A percentile compares a stretch with the other conserved stretches of the same genome.
Conservation (phyloP, 2,113 vertebrate species). For the Okapia johnstoni region DNA sequence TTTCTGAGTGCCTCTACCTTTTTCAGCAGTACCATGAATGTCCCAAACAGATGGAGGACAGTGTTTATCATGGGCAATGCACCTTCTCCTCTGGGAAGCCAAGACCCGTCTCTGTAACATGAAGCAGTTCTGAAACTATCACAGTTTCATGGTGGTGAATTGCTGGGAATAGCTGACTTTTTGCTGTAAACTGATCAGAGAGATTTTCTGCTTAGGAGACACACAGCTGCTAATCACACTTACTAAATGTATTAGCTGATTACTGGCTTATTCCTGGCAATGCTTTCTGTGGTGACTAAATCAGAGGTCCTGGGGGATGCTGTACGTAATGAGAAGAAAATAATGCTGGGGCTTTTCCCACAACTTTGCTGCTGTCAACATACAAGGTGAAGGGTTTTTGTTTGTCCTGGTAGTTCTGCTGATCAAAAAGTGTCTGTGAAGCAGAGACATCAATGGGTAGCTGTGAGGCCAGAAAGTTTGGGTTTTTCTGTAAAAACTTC, state of each 20-base stretch:
- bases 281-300: neutral
- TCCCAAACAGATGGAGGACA: neutral
- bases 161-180: neutral
- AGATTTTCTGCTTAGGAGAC: neutral
- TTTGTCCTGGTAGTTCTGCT: neutral
- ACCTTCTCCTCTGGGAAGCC: neutral
- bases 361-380: neutral
- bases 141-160: neutral
- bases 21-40: neutral
- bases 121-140: neutral
- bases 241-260: neutral
- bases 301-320: neutral
- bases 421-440: neutral
- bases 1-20: neutral
- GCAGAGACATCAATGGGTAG: neutral
- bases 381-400: no score
- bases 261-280: neutral
- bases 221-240: neutral
- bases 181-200: neutral
- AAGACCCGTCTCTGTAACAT: neutral
- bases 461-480: neutral
- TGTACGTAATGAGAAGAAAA: neutral
- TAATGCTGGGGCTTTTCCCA: neutral
- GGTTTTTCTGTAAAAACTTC: neutral
- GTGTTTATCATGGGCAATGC: neutral